Evolutionary conservation across 2,113 vertebrate genomes (phyloP).

Genomic region (Trochalopteron elliotii): DNA sequence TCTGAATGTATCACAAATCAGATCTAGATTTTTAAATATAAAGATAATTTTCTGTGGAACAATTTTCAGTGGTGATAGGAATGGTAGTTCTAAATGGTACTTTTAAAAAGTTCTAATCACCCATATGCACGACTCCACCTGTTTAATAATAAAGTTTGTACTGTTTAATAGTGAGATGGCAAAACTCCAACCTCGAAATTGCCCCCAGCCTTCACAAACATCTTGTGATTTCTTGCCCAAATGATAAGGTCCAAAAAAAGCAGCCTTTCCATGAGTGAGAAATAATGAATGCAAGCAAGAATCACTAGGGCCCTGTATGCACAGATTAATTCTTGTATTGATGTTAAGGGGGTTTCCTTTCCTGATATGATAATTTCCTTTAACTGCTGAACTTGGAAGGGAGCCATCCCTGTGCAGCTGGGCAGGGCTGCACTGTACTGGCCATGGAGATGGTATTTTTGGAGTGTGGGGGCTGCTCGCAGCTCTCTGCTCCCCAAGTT

Average conservation of each 20-base stretch:
- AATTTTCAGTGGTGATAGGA: background rate
- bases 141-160: background rate
- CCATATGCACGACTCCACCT: background rate
- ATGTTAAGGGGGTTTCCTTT: constrained; percentile 41
- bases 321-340: background rate
- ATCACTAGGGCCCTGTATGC: background rate
- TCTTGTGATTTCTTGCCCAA: background rate
- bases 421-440: fast-evolving
- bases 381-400: constrained; percentile 30
- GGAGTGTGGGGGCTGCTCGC: background rate
- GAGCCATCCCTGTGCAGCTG: background rate
- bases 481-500: background rate
- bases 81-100: background rate
- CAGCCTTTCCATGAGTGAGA: background rate
- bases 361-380: constrained; percentile 41
- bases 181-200: background rate
- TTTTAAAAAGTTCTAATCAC: background rate
- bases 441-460: background rate
- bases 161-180: background rate
- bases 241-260: background rate
- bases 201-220: background rate
- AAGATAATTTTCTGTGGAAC: background rate
- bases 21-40: background rate
- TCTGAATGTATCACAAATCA: background rate
- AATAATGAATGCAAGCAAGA: background rate